Conservation (phyloP, 2,888 invertebrate species). For the Nebria brevicollis region DNA sequence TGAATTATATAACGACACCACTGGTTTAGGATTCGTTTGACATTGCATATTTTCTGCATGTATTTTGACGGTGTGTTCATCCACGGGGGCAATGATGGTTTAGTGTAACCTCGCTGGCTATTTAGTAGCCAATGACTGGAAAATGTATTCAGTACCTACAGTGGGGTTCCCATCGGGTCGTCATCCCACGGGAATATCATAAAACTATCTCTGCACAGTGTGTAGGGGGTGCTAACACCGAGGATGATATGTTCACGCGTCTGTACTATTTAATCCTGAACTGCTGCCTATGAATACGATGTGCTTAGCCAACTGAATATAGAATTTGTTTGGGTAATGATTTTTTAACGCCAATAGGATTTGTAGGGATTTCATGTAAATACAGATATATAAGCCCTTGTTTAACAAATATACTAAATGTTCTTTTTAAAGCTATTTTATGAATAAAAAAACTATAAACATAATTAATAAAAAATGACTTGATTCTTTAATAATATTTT, state of each 20-base stretch:
- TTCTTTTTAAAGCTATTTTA: no score
- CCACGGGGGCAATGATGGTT: constrained; percentile 13
- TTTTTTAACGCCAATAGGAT: constrained; percentile 19
- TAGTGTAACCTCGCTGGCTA: constrained; percentile 55
- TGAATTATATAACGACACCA: neutral
- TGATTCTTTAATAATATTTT: no score
- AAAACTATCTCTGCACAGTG: neutral
- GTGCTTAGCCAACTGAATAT: constrained; percentile 26
- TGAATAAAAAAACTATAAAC: no score
- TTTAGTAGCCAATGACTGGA: constrained; percentile 61
- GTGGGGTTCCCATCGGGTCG: neutral
- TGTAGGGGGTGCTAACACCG: neutral
- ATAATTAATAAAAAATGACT: no score
- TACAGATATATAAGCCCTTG: neutral
- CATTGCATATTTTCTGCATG: neutral
- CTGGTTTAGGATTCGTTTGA: neutral
- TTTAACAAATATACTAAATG: no score
- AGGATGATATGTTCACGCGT: neutral
- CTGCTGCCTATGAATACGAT: neutral
- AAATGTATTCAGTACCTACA: constrained; percentile 59
- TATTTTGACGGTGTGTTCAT: constrained; percentile 23
- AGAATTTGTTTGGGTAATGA: constrained; percentile 19
- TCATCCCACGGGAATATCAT: constrained; percentile 40
- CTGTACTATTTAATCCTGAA: neutral
- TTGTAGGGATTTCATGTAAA: neutral